phyloP scores from a whole-genome alignment of 2,113 vertebrate genomes.

The Notothenia rossii region DNA sequence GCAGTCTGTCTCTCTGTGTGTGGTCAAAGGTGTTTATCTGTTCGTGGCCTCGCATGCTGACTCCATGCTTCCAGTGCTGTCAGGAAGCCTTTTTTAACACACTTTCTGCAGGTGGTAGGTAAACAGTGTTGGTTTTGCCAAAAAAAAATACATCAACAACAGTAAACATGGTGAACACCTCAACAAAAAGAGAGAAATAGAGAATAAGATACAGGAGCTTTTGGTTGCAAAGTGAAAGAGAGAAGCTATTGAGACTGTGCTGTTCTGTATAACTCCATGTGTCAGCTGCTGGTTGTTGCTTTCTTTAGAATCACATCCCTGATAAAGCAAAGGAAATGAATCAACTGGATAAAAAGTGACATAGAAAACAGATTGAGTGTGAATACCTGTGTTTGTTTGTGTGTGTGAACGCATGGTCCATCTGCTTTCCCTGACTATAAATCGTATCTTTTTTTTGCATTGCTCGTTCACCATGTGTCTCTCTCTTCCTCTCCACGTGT shows the following conservation, averaged over 20 bases:
- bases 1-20: constrained; percentile 36
- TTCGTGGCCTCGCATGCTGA: constrained; percentile 28
- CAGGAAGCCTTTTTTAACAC: constrained; percentile 46
- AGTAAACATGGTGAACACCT: constrained; percentile 66
- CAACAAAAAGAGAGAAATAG: constrained; percentile 52
- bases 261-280: constrained; percentile 40
- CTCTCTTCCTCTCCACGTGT: constrained; percentile 26
- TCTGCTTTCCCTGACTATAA: constrained; percentile 67
- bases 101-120: constrained; percentile 30
- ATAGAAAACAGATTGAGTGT: constrained; percentile 54
- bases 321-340: constrained; percentile 70
- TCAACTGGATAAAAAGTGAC: constrained; percentile 51
- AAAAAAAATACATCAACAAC: constrained; percentile 33
- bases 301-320: constrained; percentile 79
- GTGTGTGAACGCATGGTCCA: constrained; percentile 41
- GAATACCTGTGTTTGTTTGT: constrained; percentile 20
- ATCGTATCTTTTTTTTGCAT: constrained; percentile 75
- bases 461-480: constrained; percentile 51
- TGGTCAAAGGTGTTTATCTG: constrained; percentile 10
- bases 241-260: constrained; percentile 52
- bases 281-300: constrained; percentile 81
- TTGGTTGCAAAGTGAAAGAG: constrained; percentile 78
- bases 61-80: constrained; percentile 32
- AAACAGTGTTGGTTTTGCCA: constrained; percentile 54
- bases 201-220: constrained; percentile 65